These are phyloP conservation scores for Girardinus metallicus DNA, from an alignment of 2,797 vertebrate species.

Conservation along the genomic window DNA sequence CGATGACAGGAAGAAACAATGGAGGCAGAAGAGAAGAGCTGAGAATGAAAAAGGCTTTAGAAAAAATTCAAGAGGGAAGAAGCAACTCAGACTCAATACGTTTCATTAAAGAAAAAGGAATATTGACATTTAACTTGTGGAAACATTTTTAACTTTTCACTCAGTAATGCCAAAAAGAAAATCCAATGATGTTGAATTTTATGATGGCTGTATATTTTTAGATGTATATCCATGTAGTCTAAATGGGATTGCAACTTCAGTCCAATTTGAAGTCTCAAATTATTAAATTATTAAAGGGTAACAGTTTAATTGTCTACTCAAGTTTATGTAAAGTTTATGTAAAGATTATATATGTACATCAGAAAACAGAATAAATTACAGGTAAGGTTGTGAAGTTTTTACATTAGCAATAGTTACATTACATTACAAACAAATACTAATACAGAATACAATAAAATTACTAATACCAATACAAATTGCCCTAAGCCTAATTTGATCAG, in stretches of 20 bases:
- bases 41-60: constrained; percentile 10
- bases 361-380: neutral
- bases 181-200: neutral
- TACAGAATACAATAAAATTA: neutral
- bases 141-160: constrained; percentile 7
- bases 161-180: neutral
- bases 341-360: neutral
- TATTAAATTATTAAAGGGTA: neutral
- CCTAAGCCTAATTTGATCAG: neutral
- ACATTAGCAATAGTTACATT: neutral
- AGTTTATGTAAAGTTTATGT: neutral
- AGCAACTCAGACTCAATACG: neutral
- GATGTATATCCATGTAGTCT: neutral
- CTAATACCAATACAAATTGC: too few species aligned
- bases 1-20: constrained; percentile 34
- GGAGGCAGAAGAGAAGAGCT: constrained; percentile 17
- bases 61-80: constrained; percentile 18
- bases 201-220: neutral
- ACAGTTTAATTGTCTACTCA: neutral
- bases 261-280: neutral
- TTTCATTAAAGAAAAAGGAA: neutral
- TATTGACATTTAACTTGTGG: neutral
- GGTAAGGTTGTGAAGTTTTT: neutral
- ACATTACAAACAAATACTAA: neutral
- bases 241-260: neutral